Evolutionary conservation across 2,113 vertebrate genomes (phyloP).

Genomic region (Zootoca vivipara): DNA sequence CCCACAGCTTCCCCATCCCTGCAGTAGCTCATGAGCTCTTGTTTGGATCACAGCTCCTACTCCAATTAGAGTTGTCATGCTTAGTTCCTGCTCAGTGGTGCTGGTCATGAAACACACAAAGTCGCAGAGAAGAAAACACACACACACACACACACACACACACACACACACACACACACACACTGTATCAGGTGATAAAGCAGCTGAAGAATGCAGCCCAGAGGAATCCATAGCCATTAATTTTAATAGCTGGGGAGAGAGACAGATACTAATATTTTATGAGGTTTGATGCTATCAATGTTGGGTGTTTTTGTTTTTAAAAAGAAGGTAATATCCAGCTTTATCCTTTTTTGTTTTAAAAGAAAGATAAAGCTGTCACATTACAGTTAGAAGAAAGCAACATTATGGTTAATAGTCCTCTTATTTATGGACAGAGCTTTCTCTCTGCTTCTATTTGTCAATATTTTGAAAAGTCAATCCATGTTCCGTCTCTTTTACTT

Average conservation of each 20-base stretch:
- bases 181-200: slow-evolving; percentile 60
- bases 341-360: slow-evolving; percentile 71
- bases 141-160: background rate
- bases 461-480: slow-evolving; percentile 62
- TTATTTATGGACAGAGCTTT: slow-evolving; percentile 57
- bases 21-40: too few relatives aligned
- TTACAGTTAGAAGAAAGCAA: slow-evolving; percentile 37
- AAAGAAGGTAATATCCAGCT: slow-evolving; percentile 64
- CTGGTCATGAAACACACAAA: too few relatives aligned
- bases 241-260: slow-evolving; percentile 76
- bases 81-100: too few relatives aligned
- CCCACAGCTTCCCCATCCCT: too few relatives aligned
- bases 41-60: too few relatives aligned
- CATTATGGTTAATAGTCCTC: slow-evolving; percentile 62
- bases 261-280: slow-evolving; percentile 81
- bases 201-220: slow-evolving; percentile 65
- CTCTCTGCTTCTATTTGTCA: slow-evolving; percentile 55
- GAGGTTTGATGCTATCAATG: slow-evolving; percentile 72
- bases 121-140: too few relatives aligned
- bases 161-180: slow-evolving; percentile 24
- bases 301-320: background rate
- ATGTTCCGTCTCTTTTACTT: slow-evolving; percentile 43
- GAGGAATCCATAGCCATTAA: slow-evolving; percentile 73
- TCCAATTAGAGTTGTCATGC: too few relatives aligned
- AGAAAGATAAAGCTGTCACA: slow-evolving; percentile 67